Percentiles rank a stretch among this genome's conserved stretches.
These are phyloP conservation scores for Polydesmus complanatus DNA, from an alignment of 2,888 invertebrate species.

Conservation along the genomic window DNA sequence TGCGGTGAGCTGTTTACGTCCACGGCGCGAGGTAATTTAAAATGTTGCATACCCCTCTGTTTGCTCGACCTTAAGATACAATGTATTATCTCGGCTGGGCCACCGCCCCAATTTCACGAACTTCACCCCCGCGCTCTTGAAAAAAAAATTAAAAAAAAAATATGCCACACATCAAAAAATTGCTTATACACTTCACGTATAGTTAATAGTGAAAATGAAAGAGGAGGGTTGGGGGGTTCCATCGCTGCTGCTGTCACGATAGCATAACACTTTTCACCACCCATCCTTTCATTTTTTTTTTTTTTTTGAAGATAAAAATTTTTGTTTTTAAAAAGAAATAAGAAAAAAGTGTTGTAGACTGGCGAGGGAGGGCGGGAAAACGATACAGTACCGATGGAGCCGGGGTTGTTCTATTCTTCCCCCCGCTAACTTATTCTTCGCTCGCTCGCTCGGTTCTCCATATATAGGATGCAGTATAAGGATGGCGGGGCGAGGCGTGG, in stretches of 20 bases:
- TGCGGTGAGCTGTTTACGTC: too few species aligned
- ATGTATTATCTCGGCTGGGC: background rate
- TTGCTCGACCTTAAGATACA: background rate
- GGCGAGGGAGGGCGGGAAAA: too few species aligned
- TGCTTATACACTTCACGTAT: background rate
- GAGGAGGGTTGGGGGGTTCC: background rate
- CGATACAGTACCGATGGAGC: too few species aligned
- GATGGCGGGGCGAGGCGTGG: too few species aligned
- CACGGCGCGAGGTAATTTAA: too few species aligned
- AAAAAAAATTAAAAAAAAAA: background rate
- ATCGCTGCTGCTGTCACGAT: background rate
- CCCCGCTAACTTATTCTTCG: too few species aligned
- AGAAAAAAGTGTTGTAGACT: too few species aligned
- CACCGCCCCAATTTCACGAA: background rate
- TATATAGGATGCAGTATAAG: too few species aligned
- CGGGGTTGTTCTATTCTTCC: too few species aligned
- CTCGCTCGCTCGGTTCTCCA: too few species aligned
- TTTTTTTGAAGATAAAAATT: background rate
- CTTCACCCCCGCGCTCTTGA: background rate
- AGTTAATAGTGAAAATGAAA: background rate
- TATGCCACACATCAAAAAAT: background rate
- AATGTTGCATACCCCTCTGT: too few species aligned
- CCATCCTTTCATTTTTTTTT: background rate
- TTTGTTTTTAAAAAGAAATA: background rate
- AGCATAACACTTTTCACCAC: too few species aligned